Percentiles rank a stretch among this genome's conserved stretches.
Evolutionary conservation across 2,888 invertebrate genomes (phyloP).

Genomic region (Athripsodes cinereus): DNA sequence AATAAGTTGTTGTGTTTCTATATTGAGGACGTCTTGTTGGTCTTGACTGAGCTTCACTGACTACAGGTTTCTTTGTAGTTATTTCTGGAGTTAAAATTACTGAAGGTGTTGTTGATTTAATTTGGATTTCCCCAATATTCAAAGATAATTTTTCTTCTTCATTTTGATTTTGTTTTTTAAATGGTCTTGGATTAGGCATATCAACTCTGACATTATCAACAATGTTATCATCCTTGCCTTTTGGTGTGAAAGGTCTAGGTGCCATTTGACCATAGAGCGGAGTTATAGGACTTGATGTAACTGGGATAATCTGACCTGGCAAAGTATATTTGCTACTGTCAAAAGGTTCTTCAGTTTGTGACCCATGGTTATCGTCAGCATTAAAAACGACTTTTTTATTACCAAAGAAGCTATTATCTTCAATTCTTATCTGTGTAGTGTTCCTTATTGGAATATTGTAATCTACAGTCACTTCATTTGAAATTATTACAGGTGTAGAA

Average conservation of each 20-base stretch:
- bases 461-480: conserved; percentile 26
- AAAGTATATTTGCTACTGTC: conserved; percentile 32
- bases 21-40: conserved; percentile 33
- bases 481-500: conserved; percentile 36
- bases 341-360: conserved; percentile 49
- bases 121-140: conserved; percentile 43
- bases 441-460: conserved; percentile 32
- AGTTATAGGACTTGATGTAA: conserved; percentile 33
- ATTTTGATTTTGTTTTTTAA: conserved; percentile 27
- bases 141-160: conserved; percentile 38
- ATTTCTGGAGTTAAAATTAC: conserved; percentile 9
- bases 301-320: conserved; percentile 30
- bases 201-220: conserved; percentile 10
- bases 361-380: conserved; percentile 35
- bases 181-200: conserved; percentile 22
- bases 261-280: conserved; percentile 34
- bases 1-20: conserved; percentile 32
- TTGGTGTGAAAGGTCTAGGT: conserved; percentile 44
- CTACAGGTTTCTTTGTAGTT: conserved; percentile 23
- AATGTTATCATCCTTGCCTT: conserved; percentile 22
- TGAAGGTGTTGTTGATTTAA: conserved; percentile 22
- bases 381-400: conserved; percentile 32
- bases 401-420: conserved; percentile 30
- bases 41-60: conserved; percentile 28
- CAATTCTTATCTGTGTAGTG: conserved; percentile 28